Evolutionary conservation across 2,888 invertebrate genomes (phyloP).

Genomic region (Drepanosiphum platanoidis): DNA sequence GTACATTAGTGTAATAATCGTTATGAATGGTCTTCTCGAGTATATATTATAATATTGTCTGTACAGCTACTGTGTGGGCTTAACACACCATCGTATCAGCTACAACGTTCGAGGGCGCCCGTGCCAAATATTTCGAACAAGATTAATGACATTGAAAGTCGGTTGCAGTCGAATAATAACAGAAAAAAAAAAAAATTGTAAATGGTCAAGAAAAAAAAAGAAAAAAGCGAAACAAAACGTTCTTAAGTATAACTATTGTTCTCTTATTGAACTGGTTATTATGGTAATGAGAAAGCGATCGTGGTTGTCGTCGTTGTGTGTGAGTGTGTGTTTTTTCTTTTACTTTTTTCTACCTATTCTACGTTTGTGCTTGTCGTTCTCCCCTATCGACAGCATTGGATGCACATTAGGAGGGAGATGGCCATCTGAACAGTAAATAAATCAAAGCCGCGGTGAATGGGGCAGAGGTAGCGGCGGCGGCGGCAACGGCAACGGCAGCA

Average conservation of each 20-base stretch:
- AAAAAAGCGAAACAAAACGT: constrained; percentile 46
- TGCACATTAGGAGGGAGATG: constrained; percentile 58
- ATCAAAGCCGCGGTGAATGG: constrained; percentile 61
- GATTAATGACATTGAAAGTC: constrained; percentile 53
- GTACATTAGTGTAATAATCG: constrained; percentile 2
- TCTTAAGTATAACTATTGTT: constrained; percentile 59
- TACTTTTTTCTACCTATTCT: constrained; percentile 36
- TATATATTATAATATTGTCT: neutral
- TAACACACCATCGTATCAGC: constrained; percentile 8
- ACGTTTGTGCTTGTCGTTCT: constrained; percentile 40
- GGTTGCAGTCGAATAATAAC: constrained; percentile 22
- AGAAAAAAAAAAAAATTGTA: constrained; percentile 8
- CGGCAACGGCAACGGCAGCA: constrained; percentile 23
- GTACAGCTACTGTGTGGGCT: constrained; percentile 16
- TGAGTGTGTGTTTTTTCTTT: constrained; percentile 25
- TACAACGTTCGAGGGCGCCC: constrained; percentile 3
- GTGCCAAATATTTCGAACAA: constrained; percentile 51
- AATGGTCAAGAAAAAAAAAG: constrained; percentile 12
- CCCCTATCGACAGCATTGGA: constrained; percentile 54
- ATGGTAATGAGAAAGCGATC: constrained; percentile 60
- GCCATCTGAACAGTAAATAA: constrained; percentile 61
- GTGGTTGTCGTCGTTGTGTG: constrained; percentile 28
- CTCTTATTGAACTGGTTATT: constrained; percentile 60
- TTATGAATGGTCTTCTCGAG: constrained; percentile 6
- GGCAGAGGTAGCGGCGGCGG: constrained; percentile 17